Conservation (phyloP, 2,113 vertebrate genomes). For the Antigone vipio region DNA sequence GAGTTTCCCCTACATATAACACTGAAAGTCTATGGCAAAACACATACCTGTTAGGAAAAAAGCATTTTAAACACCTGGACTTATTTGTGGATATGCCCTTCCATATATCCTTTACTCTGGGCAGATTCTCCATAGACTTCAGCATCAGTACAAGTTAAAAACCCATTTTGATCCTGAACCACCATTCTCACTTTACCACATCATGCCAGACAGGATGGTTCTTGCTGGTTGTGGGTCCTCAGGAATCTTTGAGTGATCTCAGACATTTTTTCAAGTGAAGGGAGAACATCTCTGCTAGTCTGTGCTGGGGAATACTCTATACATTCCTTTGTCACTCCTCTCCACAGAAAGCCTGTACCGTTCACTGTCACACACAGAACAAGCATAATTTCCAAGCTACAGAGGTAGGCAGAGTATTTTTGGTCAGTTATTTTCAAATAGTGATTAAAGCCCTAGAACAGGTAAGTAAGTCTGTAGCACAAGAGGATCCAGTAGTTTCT, state of each 20-base stretch:
- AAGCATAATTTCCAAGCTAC: background rate
- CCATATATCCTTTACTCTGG: background rate
- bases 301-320: background rate
- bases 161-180: background rate
- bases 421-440: background rate
- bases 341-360: background rate
- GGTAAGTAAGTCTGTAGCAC: background rate
- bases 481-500: background rate
- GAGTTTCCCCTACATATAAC: background rate
- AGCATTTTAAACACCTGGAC: background rate
- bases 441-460: background rate
- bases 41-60: background rate
- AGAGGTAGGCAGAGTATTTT: background rate
- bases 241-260: background rate
- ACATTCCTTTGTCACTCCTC: background rate
- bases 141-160: background rate
- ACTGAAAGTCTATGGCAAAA: background rate
- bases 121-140: background rate
- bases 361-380: background rate
- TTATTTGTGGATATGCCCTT: background rate
- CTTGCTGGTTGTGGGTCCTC: background rate
- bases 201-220: background rate
- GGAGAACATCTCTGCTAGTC: background rate
- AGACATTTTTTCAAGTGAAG: background rate
- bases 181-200: fast-evolving